Base-by-base conservation (phyloP, 2,888 invertebrate genomes). In the Neoascia interrupta region DNA sequence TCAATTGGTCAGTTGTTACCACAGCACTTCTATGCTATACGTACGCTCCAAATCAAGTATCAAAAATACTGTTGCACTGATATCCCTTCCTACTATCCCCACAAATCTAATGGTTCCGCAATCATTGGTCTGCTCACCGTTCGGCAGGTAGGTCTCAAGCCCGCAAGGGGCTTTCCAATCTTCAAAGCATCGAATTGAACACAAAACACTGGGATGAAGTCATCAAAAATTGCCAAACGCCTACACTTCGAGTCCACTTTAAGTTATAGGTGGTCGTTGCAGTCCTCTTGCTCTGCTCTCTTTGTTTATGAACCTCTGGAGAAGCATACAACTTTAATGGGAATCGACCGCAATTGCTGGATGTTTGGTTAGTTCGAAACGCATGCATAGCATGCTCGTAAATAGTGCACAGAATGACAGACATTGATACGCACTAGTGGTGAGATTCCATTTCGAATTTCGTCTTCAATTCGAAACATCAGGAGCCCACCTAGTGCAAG, bases 301-400 rank as follows among this genome's bases (percentile, higher is more conserved):
- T 76, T n/a, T 76, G 76, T 76, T 66, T 72, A 79, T 79, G 70
- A 72, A 66, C 66, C 72, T 54, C 79, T 72, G 19, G 66, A 72
- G 72, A 6, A 61, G 61, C 37, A 72, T 66, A 60, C 41, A 60
- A 28, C 60, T 60, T 63, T 8, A 6, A 31, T 31, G 10, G 8
- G 3, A 6, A 31, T 31, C 31, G n/a, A 31, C 31, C 31, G 31
- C 8, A 31, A 31, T n/a, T 16, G 39, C 36, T 2, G 28, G 45
- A 26, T 26, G 18, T n/a, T n/a, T n/a, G n/a, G n/a, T 49, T 18
- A 6, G 34, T 31, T 61, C 26, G 54, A 74, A 49, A 43, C 51
- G 43, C 49, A 43, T 56, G 45, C 53, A 60, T n/a, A 36, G 4
- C n/a, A 2, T 31, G 8, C 3, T 31, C 4, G 31, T 6, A 4